Percentiles rank a stretch among this genome's conserved stretches.
These are phyloP conservation scores for Carterocephalus palaemon DNA, from an alignment of 2,888 invertebrate species.

Conservation along the genomic window DNA sequence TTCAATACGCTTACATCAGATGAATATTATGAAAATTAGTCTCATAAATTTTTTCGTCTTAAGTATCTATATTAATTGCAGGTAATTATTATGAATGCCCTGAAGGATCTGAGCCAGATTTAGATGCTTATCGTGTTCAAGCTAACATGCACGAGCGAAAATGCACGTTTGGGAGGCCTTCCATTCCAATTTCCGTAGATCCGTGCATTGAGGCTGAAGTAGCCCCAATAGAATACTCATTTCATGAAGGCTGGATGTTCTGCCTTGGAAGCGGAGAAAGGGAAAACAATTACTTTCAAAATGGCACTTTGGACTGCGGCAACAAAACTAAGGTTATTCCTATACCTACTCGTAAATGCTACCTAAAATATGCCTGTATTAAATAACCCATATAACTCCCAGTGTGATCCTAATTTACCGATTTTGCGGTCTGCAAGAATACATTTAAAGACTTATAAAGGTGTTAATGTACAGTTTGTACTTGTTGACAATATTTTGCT, in stretches of 20 bases:
- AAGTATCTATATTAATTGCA: constrained; percentile 38
- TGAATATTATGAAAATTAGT: too few species aligned
- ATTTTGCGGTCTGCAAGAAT: too few species aligned
- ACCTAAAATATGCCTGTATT: too few species aligned
- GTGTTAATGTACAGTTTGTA: too few species aligned
- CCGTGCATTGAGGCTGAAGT: constrained; percentile 72
- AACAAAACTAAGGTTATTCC: constrained; percentile 64
- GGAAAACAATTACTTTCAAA: constrained; percentile 67
- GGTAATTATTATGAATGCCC: constrained; percentile 68
- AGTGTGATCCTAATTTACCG: too few species aligned
- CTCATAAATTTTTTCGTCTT: too few species aligned
- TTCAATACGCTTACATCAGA: too few species aligned
- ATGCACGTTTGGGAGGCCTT: constrained; percentile 57
- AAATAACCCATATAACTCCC: too few species aligned
- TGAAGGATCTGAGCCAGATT: constrained; percentile 62
- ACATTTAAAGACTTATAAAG: too few species aligned
- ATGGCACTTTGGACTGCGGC: constrained; percentile 71
- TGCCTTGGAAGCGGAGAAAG: constrained; percentile 70
- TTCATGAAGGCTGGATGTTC: constrained; percentile 73
- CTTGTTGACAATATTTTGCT: too few species aligned
- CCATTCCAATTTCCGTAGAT: constrained; percentile 55
- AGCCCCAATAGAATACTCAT: constrained; percentile 70
- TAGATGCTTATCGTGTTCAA: constrained; percentile 62
- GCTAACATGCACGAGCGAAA: constrained; percentile 70
- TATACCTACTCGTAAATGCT: too few species aligned